Evolutionary conservation across 2,888 invertebrate species (phyloP), one percentile per base, ranked within the genome.

Genomic region (Drosophila hamatofila): DNA sequence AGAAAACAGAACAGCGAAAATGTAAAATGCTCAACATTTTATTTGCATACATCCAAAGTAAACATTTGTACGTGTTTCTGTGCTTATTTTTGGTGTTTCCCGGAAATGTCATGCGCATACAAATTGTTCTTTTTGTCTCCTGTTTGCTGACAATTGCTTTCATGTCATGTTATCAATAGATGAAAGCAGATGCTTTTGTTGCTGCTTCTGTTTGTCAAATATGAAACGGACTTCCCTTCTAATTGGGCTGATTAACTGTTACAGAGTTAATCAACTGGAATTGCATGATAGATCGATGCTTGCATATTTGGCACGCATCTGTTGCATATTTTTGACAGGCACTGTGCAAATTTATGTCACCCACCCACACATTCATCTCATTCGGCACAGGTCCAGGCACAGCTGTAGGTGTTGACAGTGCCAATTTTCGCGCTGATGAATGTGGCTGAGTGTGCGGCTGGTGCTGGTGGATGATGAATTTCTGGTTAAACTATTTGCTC

Each of bases 401-500:
- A 41, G 52, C 54, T 69, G 41, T 65, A 78, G 80, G 78, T 84
- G 85, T 76, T 89, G 89, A 88, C 85, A 82, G 70, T 51, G 80
- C 85, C 78, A 87, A 86, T 84, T 81, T 83, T 70, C 58, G 30
- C 39, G 61, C 49, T 74, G 74, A 80, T 80, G 65, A 52, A 78
- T 78, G 69, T 48, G 67, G 35, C 42, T 27, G 41, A 51, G 54
- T 69, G 61, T 74, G 62, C 55, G 78, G 63, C 65, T 69, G 64
- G 56, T 75, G 83, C 42, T n/a, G n/a, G n/a, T n/a, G 61, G 76
- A 77, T 86, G 86, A 89, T 88, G 83, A 83, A 90, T 89, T 73
- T 81, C 76, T 76, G 88, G 80, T 83, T 85, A 89, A 86, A 86
- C 88, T 89, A 89, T 89, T 89, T 85, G 88, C 82, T 58, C 54